Base-by-base conservation (phyloP, 1,140 invertebrate genomes). In the Paraescarpia echinospica region DNA sequence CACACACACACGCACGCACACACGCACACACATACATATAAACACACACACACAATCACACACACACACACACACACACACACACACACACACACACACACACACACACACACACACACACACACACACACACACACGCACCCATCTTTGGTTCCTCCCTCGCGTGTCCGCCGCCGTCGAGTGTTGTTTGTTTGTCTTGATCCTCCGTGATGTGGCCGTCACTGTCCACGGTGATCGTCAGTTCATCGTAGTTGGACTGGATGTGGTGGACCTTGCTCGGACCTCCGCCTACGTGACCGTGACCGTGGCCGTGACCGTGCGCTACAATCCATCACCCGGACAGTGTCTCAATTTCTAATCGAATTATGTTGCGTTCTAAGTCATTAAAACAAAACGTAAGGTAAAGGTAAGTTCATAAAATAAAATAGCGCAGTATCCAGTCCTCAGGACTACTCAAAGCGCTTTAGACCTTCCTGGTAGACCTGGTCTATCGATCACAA, bases 291-390 rank as follows among this genome's bases (percentile, higher is more conserved):
- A 89, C 92, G 5, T 59, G 48, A 9, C 93, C 92, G 92, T 93
- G 91, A 27, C 91, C 51, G 89, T 93, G 93, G 31, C 93, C 93
- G 77, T 94, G 93, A 14, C 90, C 35, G 93, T 95, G 95, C 93
- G 95, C 59, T 77, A 31, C 22, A 77, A 77, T 18, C 59, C 59
- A 77, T 22, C 59, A 77, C 4, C 59, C 18, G 48, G 22, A 27
- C 59, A 27, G 9, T 77, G 2, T 14, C 12, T 31, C 59, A 77
- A 18, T 6, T 77, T 2, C 8, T 18, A 77, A 12, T 77, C 2
- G 59, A 77, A 51, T 51, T 51, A 51, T 51, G 48, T 51, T 51
- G 8, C 48, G 48, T 51, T 51, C 8, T 18, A 51, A 51, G 8
- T 51, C 8, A 51, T 51, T n/a, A n/a, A n/a, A n/a, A n/a, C n/a